Conservation (phyloP, 1,140 invertebrate genomes). For the Planococcus citri region DNA sequence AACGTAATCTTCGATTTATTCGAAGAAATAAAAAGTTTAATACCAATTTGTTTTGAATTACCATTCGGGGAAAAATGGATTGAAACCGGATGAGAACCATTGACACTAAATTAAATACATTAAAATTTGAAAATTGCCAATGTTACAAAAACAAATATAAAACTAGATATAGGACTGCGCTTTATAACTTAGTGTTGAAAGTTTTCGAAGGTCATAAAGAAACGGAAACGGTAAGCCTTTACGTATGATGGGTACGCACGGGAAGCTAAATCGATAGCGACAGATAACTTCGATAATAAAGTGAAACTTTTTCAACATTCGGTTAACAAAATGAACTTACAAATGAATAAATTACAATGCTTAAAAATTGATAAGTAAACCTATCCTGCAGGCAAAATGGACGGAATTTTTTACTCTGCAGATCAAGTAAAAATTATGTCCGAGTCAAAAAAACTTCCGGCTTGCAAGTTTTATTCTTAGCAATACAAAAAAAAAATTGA, state of each 20-base stretch:
- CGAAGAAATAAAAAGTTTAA: neutral
- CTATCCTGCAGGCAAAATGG: too few species aligned
- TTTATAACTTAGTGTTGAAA: neutral
- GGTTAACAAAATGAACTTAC: neutral
- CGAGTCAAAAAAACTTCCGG: too few species aligned
- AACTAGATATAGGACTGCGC: constrained; percentile 4
- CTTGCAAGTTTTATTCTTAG: too few species aligned
- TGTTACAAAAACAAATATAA: constrained; percentile 4
- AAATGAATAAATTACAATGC: neutral
- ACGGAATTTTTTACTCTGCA: too few species aligned
- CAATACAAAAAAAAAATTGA: too few species aligned
- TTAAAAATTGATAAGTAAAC: too few species aligned
- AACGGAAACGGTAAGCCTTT: constrained; percentile 17
- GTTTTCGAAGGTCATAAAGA: constrained; percentile 17
- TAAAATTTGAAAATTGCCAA: constrained; percentile 12
- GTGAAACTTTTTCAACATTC: constrained; percentile 10
- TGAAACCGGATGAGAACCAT: constrained; percentile 6
- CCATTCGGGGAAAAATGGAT: neutral
- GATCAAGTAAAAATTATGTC: too few species aligned
- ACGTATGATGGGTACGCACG: neutral
- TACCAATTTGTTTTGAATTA: neutral
- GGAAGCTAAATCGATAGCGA: neutral
- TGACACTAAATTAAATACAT: neutral
- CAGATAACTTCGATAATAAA: constrained; percentile 11
- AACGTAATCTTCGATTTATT: neutral